phyloP scores from a whole-genome alignment of 2,113 vertebrate genomes.

The Salvator merianae region DNA sequence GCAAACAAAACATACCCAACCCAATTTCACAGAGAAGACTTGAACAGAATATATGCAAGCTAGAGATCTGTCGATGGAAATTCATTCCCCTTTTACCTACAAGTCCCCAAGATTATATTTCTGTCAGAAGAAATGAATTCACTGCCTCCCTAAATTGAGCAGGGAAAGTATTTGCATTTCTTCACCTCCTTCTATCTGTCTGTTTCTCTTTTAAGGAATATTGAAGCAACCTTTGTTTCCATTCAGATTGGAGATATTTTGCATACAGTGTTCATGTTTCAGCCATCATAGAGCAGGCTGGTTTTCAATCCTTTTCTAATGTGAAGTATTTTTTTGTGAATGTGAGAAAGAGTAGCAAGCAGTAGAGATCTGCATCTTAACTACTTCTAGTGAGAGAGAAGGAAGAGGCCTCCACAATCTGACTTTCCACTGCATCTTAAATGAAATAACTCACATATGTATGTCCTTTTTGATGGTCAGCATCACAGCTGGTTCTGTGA shows the following conservation, averaged over 20 bases:
- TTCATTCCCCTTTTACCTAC: slow-evolving; percentile 9
- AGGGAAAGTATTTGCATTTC: slow-evolving; percentile 20
- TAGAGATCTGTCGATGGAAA: background rate
- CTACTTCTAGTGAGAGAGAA: too few species aligned
- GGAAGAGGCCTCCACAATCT: too few species aligned
- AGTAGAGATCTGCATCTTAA: too few species aligned
- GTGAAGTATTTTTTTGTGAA: too few species aligned
- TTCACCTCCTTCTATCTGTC: background rate
- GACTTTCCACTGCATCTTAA: too few species aligned
- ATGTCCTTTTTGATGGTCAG: too few species aligned
- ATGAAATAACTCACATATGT: too few species aligned
- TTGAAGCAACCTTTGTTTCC: background rate
- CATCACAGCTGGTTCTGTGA: too few species aligned
- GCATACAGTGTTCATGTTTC: background rate
- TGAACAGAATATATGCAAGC: slow-evolving; percentile 24
- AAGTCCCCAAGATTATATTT: slow-evolving; percentile 33
- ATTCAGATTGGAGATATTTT: background rate
- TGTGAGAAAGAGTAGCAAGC: too few species aligned
- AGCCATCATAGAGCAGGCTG: background rate
- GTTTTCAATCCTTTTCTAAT: too few species aligned
- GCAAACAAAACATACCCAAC: slow-evolving; percentile 21
- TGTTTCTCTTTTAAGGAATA: background rate
- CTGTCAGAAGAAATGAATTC: slow-evolving; percentile 15
- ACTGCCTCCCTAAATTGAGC: background rate
- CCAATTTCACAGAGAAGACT: slow-evolving; percentile 36